These are phyloP conservation scores for Parauchenoglanis ngamensis DNA, from an alignment of 2,797 vertebrate genomes.

Conservation along the genomic window DNA sequence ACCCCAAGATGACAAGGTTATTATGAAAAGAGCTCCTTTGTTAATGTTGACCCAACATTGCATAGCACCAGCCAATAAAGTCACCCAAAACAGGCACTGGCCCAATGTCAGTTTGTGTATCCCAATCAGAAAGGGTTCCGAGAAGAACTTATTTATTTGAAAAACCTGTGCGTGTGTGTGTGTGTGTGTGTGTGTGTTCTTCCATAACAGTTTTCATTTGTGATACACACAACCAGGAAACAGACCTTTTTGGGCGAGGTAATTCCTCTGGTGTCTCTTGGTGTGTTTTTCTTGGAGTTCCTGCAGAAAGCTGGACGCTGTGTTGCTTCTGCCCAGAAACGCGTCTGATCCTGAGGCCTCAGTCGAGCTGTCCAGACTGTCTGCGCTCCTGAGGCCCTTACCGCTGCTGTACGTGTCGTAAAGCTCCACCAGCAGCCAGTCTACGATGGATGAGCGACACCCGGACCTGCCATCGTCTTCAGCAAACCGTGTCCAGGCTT, in stretches of 20 bases:
- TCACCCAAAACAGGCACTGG: neutral
- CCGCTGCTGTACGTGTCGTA: constrained; percentile 82
- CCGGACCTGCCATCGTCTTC: constrained; percentile 38
- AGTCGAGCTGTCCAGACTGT: constrained; percentile 88
- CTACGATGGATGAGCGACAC: constrained; percentile 84
- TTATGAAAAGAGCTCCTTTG: neutral
- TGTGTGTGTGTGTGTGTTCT: neutral
- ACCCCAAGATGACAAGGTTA: neutral
- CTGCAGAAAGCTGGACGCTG: constrained; percentile 81
- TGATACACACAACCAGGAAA: neutral
- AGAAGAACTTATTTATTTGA: neutral
- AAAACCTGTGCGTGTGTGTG: neutral
- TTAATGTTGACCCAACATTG: neutral
- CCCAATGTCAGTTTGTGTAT: no score
- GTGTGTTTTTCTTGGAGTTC: constrained; percentile 86
- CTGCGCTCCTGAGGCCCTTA: constrained; percentile 66
- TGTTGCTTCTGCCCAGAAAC: constrained; percentile 75
- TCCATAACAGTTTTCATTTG: neutral
- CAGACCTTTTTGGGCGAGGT: constrained; percentile 87
- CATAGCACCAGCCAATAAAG: neutral
- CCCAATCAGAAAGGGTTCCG: neutral
- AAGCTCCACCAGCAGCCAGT: constrained; percentile 88
- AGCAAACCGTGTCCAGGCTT: constrained; percentile 26
- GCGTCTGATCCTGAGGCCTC: constrained; percentile 87
- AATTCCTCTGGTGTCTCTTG: constrained; percentile 80